These are phyloP conservation scores for Nymphalis io DNA, from an alignment of 1,140 invertebrate species.

Conservation along the genomic window DNA sequence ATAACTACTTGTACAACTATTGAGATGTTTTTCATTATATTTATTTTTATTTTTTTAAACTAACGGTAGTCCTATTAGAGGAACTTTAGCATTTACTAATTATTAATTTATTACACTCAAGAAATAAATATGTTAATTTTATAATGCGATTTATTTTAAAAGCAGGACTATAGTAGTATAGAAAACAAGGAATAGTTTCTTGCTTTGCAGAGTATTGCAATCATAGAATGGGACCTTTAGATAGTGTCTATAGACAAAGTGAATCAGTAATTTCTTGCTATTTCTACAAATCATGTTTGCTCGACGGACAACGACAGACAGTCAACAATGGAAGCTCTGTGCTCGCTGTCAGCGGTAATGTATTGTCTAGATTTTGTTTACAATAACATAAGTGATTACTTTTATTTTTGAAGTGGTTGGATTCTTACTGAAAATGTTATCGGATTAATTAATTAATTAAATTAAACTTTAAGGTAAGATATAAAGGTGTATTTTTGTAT, in stretches of 20 bases:
- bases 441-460: too few relatives aligned
- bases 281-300: slow-evolving; percentile 12
- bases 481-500: too few relatives aligned
- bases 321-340: not conserved
- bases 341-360: not conserved
- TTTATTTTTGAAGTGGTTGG: not conserved
- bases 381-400: slow-evolving; percentile 6
- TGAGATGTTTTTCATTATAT: too few relatives aligned
- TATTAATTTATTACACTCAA: too few relatives aligned
- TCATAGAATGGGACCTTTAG: not conserved
- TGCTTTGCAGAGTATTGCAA: not conserved
- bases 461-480: too few relatives aligned
- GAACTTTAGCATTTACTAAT: too few relatives aligned
- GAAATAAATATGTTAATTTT: too few relatives aligned
- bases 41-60: too few relatives aligned
- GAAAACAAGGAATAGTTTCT: not conserved
- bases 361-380: slow-evolving; percentile 12
- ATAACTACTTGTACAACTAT: too few relatives aligned
- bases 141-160: too few relatives aligned
- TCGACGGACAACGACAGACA: slow-evolving; percentile 3
- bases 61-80: too few relatives aligned
- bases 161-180: too few relatives aligned
- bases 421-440: not conserved
- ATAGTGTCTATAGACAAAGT: slow-evolving; percentile 7
- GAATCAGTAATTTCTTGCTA: slow-evolving; percentile 9